Conservation (phyloP, 2,113 vertebrate species). For the Ariopsis seemanni region DNA sequence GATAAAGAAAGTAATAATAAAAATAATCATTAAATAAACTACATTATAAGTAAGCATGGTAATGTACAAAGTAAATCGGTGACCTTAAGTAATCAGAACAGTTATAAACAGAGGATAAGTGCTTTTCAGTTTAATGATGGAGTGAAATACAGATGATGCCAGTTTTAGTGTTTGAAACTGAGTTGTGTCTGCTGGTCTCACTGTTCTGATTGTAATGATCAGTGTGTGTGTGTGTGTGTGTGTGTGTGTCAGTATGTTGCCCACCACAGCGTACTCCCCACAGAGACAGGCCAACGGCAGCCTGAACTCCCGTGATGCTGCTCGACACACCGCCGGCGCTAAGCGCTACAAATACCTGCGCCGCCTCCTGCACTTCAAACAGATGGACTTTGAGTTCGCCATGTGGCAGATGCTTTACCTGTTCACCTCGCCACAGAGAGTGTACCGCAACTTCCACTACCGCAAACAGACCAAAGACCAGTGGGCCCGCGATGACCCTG, state of each 20-base stretch:
- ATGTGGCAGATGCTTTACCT: conserved; percentile 98
- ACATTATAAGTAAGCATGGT: background rate
- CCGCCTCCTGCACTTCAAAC: conserved; percentile 84
- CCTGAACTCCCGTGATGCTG: conserved; percentile 79
- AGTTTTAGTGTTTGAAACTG: background rate
- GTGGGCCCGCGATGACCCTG: conserved; percentile 95
- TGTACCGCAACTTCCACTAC: conserved; percentile 98
- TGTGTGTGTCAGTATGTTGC: conserved; percentile 79
- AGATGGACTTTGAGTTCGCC: conserved; percentile 99
- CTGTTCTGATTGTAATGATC: background rate
- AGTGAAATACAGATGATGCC: background rate
- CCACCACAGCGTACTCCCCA: conserved; percentile 75
- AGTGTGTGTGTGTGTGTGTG: background rate
- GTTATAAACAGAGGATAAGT: background rate
- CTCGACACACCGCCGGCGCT: conserved; percentile 87
- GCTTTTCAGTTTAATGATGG: background rate
- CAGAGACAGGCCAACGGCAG: conserved; percentile 77
- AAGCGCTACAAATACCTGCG: conserved; percentile 96
- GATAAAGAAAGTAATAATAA: background rate
- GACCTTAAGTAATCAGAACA: background rate
- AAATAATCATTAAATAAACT: background rate
- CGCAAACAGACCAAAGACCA: conserved; percentile 99
- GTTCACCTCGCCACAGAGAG: conserved; percentile 93
- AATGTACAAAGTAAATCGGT: background rate
- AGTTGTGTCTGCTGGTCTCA: background rate